Base-by-base conservation (phyloP, 2,888 invertebrate genomes). In the Melipona bicolor region DNA sequence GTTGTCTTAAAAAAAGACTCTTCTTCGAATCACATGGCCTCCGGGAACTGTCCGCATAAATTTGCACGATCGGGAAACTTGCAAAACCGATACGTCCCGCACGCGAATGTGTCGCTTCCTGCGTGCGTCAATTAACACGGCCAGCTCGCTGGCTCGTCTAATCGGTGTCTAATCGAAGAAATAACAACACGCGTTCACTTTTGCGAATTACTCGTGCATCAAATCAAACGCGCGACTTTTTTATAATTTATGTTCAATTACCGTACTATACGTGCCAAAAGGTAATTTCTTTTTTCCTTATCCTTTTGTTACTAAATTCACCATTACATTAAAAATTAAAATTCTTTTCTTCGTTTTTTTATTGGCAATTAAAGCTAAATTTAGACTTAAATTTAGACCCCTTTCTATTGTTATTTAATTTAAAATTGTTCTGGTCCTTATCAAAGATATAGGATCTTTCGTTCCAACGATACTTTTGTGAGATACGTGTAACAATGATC, bases 61-160 rank as follows among this genome's bases (percentile, higher is more conserved):
- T 78, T 78, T 78, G 54, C 68, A 43, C 65, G 61, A 54, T 54
- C 71, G 59, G 71, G 61, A 50, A 65, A 56, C 64, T 59, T 59
- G 56, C 49, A 27, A 49, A 61, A 56, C 56, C 54, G 43, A 59
- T 24, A 21, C n/a, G 21, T 17, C 61, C 61, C 27, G 1, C 19
- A n/a, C 27, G 56, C 56, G 56, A 67, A 21, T 43, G 9, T 32
- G 36, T 56, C 65, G 62, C 43, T 68, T 50, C 52, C 62, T 52
- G 49, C 69, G 62, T 49, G 24, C 24, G 15, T 62, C 54, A 68
- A 70, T 79, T 70, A 59, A 19, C 76, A 61, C 52, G 62, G 52
- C 59, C 52, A 24, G 36, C 65, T 68, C 43, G 49, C 2, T 27
- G 27, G 27, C 15, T 43, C 49, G 50, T 43, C 56, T 76, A 69